Conservation (phyloP, 2,797 vertebrate genomes). For the Falco concolor region DNA sequence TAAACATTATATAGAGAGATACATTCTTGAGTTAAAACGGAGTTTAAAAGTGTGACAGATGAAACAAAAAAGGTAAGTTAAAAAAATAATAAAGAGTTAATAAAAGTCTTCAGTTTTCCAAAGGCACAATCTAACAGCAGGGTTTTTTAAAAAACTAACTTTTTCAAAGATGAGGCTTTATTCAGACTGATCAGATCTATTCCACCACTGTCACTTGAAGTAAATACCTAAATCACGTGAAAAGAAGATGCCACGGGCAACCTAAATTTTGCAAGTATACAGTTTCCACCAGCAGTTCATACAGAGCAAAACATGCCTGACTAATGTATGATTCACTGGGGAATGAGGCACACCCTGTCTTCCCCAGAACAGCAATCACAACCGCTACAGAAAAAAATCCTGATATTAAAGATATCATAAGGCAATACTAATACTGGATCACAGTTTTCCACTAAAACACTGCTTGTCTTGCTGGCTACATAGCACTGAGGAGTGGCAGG, state of each 20-base stretch:
- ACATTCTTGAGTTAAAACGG: not conserved
- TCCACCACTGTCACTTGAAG: not conserved
- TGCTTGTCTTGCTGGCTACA: not conserved
- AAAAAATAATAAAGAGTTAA: not conserved
- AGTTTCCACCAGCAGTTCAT: not conserved
- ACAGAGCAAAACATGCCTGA: not conserved
- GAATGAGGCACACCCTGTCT: not conserved
- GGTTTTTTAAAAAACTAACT: not conserved
- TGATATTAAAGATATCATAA: not conserved
- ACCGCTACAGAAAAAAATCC: not conserved
- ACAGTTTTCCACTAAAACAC: not conserved
- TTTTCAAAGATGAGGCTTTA: not conserved
- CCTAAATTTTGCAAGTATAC: not conserved
- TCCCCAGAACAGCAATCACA: not conserved
- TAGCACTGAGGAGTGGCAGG: not conserved
- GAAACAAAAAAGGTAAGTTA: not conserved
- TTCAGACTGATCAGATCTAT: not conserved
- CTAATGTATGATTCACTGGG: conserved; percentile 35
- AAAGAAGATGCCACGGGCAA: not conserved
- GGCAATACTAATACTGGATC: not conserved
- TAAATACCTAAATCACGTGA: not conserved
- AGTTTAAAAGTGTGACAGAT: not conserved
- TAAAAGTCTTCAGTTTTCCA: not conserved
- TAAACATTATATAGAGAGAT: fast-evolving
- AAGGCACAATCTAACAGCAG: not conserved